These are phyloP conservation scores for Heliconius erato DNA, from an alignment of 2,888 invertebrate species.

Conservation along the genomic window DNA sequence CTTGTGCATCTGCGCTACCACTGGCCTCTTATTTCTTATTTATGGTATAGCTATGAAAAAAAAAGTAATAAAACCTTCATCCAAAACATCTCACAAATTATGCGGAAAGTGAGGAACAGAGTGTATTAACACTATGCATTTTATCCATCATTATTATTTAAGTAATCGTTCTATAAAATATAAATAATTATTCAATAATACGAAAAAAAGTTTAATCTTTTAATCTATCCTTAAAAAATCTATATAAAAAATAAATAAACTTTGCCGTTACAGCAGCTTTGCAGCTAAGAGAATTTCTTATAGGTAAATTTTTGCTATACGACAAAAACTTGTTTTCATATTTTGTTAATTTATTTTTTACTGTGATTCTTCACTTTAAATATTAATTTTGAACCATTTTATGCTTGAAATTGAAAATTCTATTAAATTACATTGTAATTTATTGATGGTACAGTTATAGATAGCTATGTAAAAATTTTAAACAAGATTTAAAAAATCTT, in stretches of 20 bases:
- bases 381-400: slow-evolving; percentile 21
- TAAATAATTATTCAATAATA: too few relatives aligned
- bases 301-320: slow-evolving; percentile 5
- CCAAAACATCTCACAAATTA: too few relatives aligned
- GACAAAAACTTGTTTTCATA: slow-evolving; percentile 20
- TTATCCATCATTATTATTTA: too few relatives aligned
- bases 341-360: slow-evolving; percentile 21
- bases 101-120: too few relatives aligned
- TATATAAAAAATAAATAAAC: slow-evolving; percentile 12
- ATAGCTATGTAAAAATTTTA: not conserved
- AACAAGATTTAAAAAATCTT: not conserved
- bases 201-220: too few relatives aligned
- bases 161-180: too few relatives aligned
- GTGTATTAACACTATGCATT: too few relatives aligned
- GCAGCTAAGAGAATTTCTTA: not conserved
- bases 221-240: not conserved
- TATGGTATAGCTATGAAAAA: too few relatives aligned
- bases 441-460: not conserved
- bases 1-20: too few relatives aligned
- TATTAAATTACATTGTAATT: not conserved
- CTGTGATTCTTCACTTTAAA: slow-evolving; percentile 3
- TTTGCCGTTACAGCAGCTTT: not conserved
- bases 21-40: too few relatives aligned
- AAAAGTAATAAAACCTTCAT: too few relatives aligned
- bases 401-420: not conserved